Base-by-base conservation (phyloP, 2,888 invertebrate species). In the Pteria penguin region DNA sequence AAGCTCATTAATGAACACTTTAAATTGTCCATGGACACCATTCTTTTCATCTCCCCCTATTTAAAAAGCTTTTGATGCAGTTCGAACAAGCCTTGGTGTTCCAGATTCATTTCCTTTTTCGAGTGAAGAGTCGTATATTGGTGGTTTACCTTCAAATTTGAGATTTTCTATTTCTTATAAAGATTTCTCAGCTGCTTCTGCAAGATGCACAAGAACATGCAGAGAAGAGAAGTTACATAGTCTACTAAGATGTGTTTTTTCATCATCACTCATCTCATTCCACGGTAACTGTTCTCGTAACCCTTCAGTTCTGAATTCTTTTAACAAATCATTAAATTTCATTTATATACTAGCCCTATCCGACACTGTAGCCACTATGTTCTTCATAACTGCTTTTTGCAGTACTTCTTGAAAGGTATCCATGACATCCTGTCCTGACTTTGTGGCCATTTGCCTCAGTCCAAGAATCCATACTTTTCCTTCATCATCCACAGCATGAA, bases 361-460 rank as follows among this genome's bases (percentile, higher is more conserved):
- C 27, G 75, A 75, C 75, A 71, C 71, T 27, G 75, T 71, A 22
- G 75, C 18, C 1, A 63, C 32, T 52, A 71, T 75, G 32, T 75
- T 75, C 18, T 57, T 27, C 61, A 75, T 52, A 8, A 76, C 72
- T 66, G 72, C 55, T 62, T 76, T 66, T 26, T 66, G 66, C 18
- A 52, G 45, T 8, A 66, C 67, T 24, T 62, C 69, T 75, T 75
- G 32, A 55, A 80, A 72, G 2, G 54, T 55, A 24, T 26, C n/a
- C 26, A 80, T 29, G 5, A 62, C 61, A 67, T 80, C 78, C 31
- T 71, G 32, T 31, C 72, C 72, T 18, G 80, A 75, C 60, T 80
- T 78, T 14, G 79, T 74, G 24, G 79, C 72, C 74, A 81, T 76
- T 52, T 81, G 68, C 32, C 79, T 58, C n/a, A 79, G 31, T 11